Evolutionary conservation across 2,113 vertebrate genomes (phyloP), one percentile per base, ranked within the genome.

Genomic region (Mellivora capensis): DNA sequence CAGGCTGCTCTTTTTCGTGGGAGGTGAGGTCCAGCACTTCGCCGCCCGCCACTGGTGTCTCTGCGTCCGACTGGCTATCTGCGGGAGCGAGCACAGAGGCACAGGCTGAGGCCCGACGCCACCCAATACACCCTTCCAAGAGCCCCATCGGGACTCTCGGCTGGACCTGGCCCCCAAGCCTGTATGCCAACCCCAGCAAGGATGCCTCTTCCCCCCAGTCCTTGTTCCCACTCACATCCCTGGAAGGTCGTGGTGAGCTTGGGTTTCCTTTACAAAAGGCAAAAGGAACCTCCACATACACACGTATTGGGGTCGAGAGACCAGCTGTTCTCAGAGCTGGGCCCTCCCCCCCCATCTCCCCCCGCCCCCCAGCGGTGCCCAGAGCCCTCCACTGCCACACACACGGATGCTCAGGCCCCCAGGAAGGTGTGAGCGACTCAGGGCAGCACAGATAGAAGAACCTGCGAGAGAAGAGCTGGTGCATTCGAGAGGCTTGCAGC

Each of bases 21-120:
- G 86, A 98, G 39, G 98, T 99, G 97, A 99, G 98, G 80, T 99
- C 99, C 81, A 99, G 97, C 17, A 98, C 98, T 92, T 99, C 99
- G 15, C 91, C 97, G 47, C 96, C 98, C 7, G 94, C 0, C 1
- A 97, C 79, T 0, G 95, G 23, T 11, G 98, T 95, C 96, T 99
- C 99, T 0, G 97, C 97, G 90, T 99, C 99, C 0, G 99, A 99
- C 96, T 99, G 99, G 98, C 99, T 99, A 94, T 99, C 99, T 99
- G 98, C 99, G 98, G n/a, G 98, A 97, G 88, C 57, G 98, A 98
- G 98, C 93, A 98, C 31, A 98, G 54, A 89, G 87, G 61, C 87
- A 37, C 2, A 59, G 87, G 88, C 94, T 94, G 94, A 98, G 49
- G 37, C 2, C 10, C 14, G 17, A 37, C 0, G 44, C 14, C 20